A percentile compares a stretch with the other conserved stretches of the same genome.
phyloP scores from a whole-genome alignment of 2,113 vertebrate genomes.

The Dolichotis patagonum region DNA sequence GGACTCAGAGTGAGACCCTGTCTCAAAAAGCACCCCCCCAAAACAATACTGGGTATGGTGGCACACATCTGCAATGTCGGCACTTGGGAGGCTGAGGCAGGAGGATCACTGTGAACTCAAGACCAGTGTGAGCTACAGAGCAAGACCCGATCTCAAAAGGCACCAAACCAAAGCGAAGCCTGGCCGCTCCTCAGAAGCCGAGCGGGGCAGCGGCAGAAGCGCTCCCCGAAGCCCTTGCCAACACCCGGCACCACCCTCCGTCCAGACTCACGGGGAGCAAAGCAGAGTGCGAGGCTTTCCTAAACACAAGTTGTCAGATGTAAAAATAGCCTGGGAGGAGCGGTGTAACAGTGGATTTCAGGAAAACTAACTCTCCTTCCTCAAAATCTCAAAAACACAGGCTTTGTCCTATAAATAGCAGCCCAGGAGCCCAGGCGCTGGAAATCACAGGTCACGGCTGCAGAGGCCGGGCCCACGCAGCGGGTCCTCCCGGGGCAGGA shows the following conservation, averaged over 20 bases:
- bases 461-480: conserved; percentile 33
- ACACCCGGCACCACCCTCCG: neutral
- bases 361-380: conserved; percentile 78
- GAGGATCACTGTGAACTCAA: neutral
- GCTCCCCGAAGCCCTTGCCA: neutral
- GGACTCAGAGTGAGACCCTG: neutral
- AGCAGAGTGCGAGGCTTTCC: neutral
- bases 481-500: neutral
- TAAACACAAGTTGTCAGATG: conserved; percentile 54
- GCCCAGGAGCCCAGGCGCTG: conserved; percentile 71
- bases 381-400: conserved; percentile 78
- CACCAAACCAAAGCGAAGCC: neutral
- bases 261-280: neutral
- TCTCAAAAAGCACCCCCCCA: neutral
- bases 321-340: conserved; percentile 74
- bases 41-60: neutral
- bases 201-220: neutral
- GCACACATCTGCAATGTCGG: neutral
- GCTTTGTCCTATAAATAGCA: conserved; percentile 74
- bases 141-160: neutral
- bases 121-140: neutral
- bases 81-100: neutral
- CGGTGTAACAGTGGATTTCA: conserved; percentile 72
- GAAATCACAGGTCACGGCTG: conserved; percentile 67
- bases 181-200: neutral